These are phyloP conservation scores for Aporophyla nigra DNA, from an alignment of 2,888 invertebrate genomes.

Conservation along the genomic window DNA sequence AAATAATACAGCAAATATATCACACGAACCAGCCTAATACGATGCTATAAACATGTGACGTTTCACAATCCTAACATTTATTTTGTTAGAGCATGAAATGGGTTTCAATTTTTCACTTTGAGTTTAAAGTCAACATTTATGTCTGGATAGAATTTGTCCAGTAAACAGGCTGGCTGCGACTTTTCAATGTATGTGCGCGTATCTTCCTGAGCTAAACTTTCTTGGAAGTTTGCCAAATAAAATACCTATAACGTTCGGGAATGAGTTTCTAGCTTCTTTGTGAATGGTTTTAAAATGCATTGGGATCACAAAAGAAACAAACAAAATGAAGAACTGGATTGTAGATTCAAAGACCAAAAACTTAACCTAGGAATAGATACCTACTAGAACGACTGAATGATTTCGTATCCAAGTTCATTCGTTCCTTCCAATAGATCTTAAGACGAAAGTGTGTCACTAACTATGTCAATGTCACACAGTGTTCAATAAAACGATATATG, in stretches of 20 bases:
- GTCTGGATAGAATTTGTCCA: slow-evolving; percentile 73
- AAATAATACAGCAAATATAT: background rate
- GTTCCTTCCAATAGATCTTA: slow-evolving; percentile 1
- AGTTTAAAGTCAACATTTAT: slow-evolving; percentile 71
- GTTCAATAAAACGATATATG: slow-evolving; percentile 28
- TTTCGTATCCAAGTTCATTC: background rate
- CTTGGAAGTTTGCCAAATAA: slow-evolving; percentile 64
- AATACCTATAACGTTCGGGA: slow-evolving; percentile 48
- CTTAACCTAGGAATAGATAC: background rate
- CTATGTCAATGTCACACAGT: slow-evolving; percentile 29
- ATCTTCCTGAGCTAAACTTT: slow-evolving; percentile 54
- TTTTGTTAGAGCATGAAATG: slow-evolving; percentile 65
- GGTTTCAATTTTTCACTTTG: slow-evolving; percentile 68
- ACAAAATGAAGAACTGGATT: slow-evolving; percentile 12
- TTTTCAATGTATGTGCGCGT: slow-evolving; percentile 57
- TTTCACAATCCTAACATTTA: slow-evolving; percentile 38
- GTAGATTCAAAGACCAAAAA: background rate
- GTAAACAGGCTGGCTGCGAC: slow-evolving; percentile 70
- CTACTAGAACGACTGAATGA: background rate
- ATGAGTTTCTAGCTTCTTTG: slow-evolving; percentile 36
- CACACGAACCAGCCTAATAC: slow-evolving; percentile 9
- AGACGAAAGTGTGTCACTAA: slow-evolving; percentile 19
- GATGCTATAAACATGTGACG: slow-evolving; percentile 18
- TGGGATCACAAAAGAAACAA: slow-evolving; percentile 19
- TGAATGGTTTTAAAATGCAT: slow-evolving; percentile 30